These are phyloP conservation scores for Apamea crenata DNA, from an alignment of 2,888 invertebrate genomes.

Conservation along the genomic window DNA sequence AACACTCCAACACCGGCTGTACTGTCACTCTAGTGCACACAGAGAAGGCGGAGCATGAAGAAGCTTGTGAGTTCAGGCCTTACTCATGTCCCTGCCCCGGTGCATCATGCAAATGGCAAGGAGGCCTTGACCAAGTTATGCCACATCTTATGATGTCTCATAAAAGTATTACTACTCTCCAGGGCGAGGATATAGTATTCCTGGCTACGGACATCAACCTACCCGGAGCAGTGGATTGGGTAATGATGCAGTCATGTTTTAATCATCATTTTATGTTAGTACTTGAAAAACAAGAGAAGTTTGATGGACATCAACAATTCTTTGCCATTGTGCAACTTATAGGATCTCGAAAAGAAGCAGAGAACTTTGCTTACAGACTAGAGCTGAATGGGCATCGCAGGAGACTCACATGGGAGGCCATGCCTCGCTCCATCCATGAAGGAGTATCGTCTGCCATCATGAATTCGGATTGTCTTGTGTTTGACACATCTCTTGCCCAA, in stretches of 20 bases:
- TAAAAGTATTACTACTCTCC: slow-evolving; percentile 99
- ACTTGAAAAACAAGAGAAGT: slow-evolving; percentile 99
- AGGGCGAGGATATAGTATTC: slow-evolving; percentile 99
- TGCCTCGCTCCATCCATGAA: slow-evolving; percentile 99
- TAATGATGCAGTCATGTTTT: slow-evolving; percentile 99
- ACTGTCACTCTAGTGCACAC: slow-evolving; percentile 97
- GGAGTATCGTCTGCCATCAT: slow-evolving; percentile 99
- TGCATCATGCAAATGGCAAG: slow-evolving; percentile 99
- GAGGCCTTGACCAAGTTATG: slow-evolving; percentile 99
- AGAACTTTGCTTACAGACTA: slow-evolving; percentile 99
- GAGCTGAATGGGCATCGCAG: slow-evolving; percentile 98
- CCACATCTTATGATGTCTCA: slow-evolving; percentile 99
- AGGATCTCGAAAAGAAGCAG: slow-evolving; percentile 99
- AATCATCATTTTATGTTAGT: slow-evolving; percentile 99
- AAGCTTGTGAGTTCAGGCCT: slow-evolving; percentile 99
- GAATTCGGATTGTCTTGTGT: slow-evolving; percentile 99
- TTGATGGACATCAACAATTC: slow-evolving; percentile 98
- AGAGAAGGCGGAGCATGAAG: slow-evolving; percentile 99
- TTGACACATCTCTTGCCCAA: slow-evolving; percentile 99
- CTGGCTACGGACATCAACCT: slow-evolving; percentile 99
- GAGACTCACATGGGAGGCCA: slow-evolving; percentile 99
- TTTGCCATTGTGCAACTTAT: slow-evolving; percentile 99
- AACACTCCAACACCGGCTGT: slow-evolving; percentile 99
- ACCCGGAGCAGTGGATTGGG: slow-evolving; percentile 99
- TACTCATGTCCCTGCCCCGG: slow-evolving; percentile 99